These are phyloP conservation scores for Bembecia ichneumoniformis DNA, from an alignment of 2,888 invertebrate genomes.

Conservation along the genomic window DNA sequence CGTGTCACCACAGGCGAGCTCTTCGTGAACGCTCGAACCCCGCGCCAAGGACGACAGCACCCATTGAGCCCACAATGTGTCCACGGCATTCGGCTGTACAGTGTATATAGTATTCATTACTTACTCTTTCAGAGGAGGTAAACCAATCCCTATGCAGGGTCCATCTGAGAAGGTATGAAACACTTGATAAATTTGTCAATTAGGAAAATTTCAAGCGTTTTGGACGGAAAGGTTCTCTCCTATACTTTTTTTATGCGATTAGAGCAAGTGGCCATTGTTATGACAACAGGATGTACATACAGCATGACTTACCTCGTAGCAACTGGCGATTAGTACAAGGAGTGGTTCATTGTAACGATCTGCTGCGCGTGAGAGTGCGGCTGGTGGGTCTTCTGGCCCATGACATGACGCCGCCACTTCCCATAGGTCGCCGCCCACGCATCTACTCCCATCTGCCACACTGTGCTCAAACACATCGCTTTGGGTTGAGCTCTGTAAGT, in stretches of 20 bases:
- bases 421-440: slow-evolving; percentile 66
- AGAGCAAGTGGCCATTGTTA: too few relatives aligned
- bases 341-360: slow-evolving; percentile 72
- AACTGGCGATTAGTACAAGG: slow-evolving; percentile 77
- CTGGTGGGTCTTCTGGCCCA: slow-evolving; percentile 79
- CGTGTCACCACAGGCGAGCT: slow-evolving; percentile 33
- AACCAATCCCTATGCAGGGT: too few relatives aligned
- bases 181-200: too few relatives aligned
- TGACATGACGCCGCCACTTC: slow-evolving; percentile 77
- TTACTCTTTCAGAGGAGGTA: neutral
- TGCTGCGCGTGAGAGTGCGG: slow-evolving; percentile 74
- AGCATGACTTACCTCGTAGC: slow-evolving; percentile 72
- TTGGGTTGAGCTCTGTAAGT: slow-evolving; percentile 31
- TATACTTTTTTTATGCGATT: too few relatives aligned
- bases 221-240: too few relatives aligned
- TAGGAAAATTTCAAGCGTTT: too few relatives aligned
- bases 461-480: slow-evolving; percentile 52
- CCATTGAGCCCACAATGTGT: slow-evolving; percentile 75
- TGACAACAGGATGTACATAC: too few relatives aligned
- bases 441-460: slow-evolving; percentile 30
- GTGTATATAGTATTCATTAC: neutral
- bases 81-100: slow-evolving; percentile 74
- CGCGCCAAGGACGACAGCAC: slow-evolving; percentile 49
- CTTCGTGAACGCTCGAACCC: slow-evolving; percentile 23
- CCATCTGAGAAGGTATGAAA: too few relatives aligned